Conservation (phyloP, 2,113 vertebrate genomes). For the Neolamprologus falcicula region DNA sequence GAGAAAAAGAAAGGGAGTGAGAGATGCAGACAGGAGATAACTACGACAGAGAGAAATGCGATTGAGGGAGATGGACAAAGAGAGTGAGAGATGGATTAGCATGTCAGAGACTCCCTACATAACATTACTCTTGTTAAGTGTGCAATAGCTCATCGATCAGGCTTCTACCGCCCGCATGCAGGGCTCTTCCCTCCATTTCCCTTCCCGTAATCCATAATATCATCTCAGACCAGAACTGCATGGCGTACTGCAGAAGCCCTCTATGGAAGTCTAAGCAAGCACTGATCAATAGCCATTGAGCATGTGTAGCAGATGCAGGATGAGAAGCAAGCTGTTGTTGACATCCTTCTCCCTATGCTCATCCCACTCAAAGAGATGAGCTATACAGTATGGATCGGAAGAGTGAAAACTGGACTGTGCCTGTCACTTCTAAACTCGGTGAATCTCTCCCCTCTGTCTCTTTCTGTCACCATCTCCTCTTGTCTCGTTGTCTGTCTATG, state of each 20-base stretch:
- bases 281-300: slow-evolving; percentile 52
- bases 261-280: slow-evolving; percentile 9
- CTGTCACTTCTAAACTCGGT: not conserved
- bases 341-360: slow-evolving; percentile 27
- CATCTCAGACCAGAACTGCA: slow-evolving; percentile 30
- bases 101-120: slow-evolving; percentile 60
- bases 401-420: not conserved
- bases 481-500: slow-evolving; percentile 12
- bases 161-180: slow-evolving; percentile 34
- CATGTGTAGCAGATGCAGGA: slow-evolving; percentile 30
- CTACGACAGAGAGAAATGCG: slow-evolving; percentile 3
- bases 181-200: slow-evolving; percentile 37
- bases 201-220: slow-evolving; percentile 62
- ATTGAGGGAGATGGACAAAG: slow-evolving; percentile 11
- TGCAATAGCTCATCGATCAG: slow-evolving; percentile 65
- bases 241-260: slow-evolving; percentile 6
- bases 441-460: not conserved
- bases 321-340: slow-evolving; percentile 16
- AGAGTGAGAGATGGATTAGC: slow-evolving; percentile 64
- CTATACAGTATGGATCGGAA: slow-evolving; percentile 10
- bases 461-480: slow-evolving; percentile 7
- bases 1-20: not conserved
- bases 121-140: slow-evolving; percentile 71
- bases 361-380: slow-evolving; percentile 13
- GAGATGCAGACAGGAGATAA: not conserved